phyloP scores from a whole-genome alignment of 1,140 invertebrate species.

The Aleiodes sp. region DNA sequence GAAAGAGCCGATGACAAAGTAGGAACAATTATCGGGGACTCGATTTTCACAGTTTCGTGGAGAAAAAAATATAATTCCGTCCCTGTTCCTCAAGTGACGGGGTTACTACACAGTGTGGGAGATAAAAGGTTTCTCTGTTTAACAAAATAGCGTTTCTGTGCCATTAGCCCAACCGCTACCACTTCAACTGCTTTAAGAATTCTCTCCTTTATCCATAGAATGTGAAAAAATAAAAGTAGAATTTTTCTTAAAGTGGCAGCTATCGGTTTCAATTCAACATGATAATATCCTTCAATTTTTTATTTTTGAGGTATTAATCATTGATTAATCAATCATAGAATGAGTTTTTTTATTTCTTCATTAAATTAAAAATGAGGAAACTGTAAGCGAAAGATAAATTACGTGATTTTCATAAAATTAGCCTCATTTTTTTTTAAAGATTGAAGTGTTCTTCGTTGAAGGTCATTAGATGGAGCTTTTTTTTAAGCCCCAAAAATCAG shows the following conservation, averaged over 20 bases:
- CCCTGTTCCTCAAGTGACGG: slow-evolving; percentile 43
- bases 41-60: not conserved
- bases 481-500: no score
- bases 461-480: no score
- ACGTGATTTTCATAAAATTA: no score
- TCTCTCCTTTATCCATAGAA: slow-evolving; percentile 27
- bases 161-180: slow-evolving; percentile 62
- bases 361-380: no score
- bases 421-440: no score
- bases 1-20: not conserved
- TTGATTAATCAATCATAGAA: no score
- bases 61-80: slow-evolving; percentile 30
- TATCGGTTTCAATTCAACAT: not conserved
- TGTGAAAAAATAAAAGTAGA: no score
- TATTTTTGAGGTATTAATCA: no score
- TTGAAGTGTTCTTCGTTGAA: no score
- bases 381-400: no score
- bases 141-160: slow-evolving; percentile 62
- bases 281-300: slow-evolving; percentile 53
- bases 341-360: no score
- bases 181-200: slow-evolving; percentile 55
- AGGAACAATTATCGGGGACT: not conserved
- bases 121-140: slow-evolving; percentile 67
- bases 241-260: no score
- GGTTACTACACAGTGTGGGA: slow-evolving; percentile 37